These are phyloP conservation scores for Papilio gigon DNA, from an alignment of 2,888 invertebrate species.

Conservation along the genomic window DNA sequence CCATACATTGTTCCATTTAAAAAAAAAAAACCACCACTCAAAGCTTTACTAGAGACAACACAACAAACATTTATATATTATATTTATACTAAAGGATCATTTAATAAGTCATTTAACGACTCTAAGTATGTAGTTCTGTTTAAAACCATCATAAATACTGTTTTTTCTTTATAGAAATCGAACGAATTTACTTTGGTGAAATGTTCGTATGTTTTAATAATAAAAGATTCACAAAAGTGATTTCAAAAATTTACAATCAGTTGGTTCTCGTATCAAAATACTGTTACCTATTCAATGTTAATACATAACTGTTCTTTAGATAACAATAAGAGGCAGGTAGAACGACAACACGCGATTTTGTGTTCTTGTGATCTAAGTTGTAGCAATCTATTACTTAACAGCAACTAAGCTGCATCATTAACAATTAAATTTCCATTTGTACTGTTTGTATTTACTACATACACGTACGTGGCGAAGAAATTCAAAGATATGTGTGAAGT, in stretches of 20 bases:
- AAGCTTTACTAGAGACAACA: no score
- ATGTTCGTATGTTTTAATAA: background rate
- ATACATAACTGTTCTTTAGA: constrained; percentile 49
- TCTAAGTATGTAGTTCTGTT: no score
- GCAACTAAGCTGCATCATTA: background rate
- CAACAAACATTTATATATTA: no score
- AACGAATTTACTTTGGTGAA: background rate
- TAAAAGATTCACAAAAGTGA: constrained; percentile 17
- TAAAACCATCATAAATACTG: no score
- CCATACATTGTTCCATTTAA: no score
- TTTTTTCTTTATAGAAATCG: no score
- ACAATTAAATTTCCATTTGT: background rate
- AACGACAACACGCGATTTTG: constrained; percentile 38
- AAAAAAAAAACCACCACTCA: no score
- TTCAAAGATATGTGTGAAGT: no score
- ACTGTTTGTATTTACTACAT: no score
- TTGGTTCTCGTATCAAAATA: constrained; percentile 41
- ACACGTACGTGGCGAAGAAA: no score
- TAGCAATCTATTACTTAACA: constrained; percentile 32
- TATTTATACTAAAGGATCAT: no score
- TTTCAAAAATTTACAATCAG: constrained; percentile 21
- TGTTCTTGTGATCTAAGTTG: constrained; percentile 39
- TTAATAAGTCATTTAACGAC: no score
- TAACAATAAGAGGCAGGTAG: constrained; percentile 41
- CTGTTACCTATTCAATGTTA: constrained; percentile 63